Base-by-base conservation (phyloP, 2,888 invertebrate species). In the Hirudinaria manillensis region DNA sequence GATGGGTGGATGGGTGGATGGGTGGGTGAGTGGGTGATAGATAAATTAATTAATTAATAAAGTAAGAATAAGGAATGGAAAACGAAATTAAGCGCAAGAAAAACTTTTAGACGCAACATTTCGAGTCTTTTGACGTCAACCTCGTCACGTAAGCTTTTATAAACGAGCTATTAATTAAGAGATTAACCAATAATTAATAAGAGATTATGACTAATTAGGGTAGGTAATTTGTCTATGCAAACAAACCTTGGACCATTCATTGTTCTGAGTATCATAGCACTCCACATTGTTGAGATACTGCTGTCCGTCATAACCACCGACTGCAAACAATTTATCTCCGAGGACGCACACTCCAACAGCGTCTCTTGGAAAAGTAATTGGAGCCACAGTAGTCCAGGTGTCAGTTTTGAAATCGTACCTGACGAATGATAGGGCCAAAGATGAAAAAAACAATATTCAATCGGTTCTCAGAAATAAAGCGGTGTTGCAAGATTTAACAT, bases 271-370 rank as follows among this genome's bases (percentile, higher is more conserved):
- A 86, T 94, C 94, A 84, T 93, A 95, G 66, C 81, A 81, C 77
- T 96, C 95, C 1, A 94, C 94, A 77, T 91, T 90, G 82, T 90
- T 91, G 68, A 94, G 88, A 85, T 93, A 94, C 80, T 91, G 90
- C 80, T 91, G 90, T 36, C 95, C 95, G 87, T 95, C 94, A 85
- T 93, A 94, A 0, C 96, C 96, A 32, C 95, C 95, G 32, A 92
- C 90, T 56, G 92, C 92, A 71, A 92, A 89, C 76, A 93, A 87
- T 80, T 90, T 88, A 83, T 93, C 92, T 0, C 93, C 95, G 19
- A 95, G 89, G 55, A 93, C 87, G 81, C 93, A 92, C 77, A 93
- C 91, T 21, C 93, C 94, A 77, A 94, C 91, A 6, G 93, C 92
- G 87, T 95, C 95, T 53, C 94, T 88, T 67, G 93, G 92, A 80